Evolutionary conservation across 2,113 vertebrate species (phyloP).

Genomic region (Acanthochromis polyacanthus): DNA sequence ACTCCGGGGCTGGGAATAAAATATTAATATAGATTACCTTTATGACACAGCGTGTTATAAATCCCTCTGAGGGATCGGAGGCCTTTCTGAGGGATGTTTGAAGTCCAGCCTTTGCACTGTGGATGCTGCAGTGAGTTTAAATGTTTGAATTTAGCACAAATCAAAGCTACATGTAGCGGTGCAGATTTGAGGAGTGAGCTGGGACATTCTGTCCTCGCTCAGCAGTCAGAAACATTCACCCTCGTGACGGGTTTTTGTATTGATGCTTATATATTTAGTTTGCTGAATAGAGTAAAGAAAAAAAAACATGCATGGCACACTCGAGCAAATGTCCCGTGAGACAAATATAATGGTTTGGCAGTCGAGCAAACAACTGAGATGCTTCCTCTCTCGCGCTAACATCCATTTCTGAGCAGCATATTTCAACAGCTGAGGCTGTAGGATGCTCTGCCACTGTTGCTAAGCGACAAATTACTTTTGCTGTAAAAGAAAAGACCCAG

Average conservation of each 20-base stretch:
- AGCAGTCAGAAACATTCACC: slow-evolving; percentile 1
- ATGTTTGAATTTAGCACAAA: slow-evolving; percentile 17
- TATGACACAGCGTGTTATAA: slow-evolving; percentile 36
- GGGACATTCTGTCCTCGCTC: slow-evolving; percentile 58
- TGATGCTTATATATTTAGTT: slow-evolving; percentile 21
- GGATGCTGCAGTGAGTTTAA: background rate
- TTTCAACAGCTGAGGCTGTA: slow-evolving; percentile 55
- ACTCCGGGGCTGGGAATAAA: slow-evolving; percentile 34
- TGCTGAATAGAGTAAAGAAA: slow-evolving; percentile 31
- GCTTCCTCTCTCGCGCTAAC: background rate
- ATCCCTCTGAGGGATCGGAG: slow-evolving; percentile 29
- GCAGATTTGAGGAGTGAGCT: slow-evolving; percentile 12
- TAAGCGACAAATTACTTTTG: slow-evolving; percentile 81
- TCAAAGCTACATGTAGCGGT: background rate
- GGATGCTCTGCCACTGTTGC: slow-evolving; percentile 76
- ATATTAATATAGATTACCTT: slow-evolving; percentile 68
- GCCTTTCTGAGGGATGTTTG: slow-evolving; percentile 1
- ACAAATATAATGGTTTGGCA: slow-evolving; percentile 14
- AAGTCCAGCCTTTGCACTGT: background rate
- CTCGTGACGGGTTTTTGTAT: slow-evolving; percentile 6
- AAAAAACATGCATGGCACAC: slow-evolving; percentile 32
- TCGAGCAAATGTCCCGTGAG: slow-evolving; percentile 40
- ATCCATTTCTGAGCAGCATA: slow-evolving; percentile 41
- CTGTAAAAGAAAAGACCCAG: slow-evolving; percentile 40
- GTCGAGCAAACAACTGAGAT: slow-evolving; percentile 44